Base-by-base conservation (phyloP, 53 echinoderm and acorn worm genomes). In the Pentamera pediparva region DNA sequence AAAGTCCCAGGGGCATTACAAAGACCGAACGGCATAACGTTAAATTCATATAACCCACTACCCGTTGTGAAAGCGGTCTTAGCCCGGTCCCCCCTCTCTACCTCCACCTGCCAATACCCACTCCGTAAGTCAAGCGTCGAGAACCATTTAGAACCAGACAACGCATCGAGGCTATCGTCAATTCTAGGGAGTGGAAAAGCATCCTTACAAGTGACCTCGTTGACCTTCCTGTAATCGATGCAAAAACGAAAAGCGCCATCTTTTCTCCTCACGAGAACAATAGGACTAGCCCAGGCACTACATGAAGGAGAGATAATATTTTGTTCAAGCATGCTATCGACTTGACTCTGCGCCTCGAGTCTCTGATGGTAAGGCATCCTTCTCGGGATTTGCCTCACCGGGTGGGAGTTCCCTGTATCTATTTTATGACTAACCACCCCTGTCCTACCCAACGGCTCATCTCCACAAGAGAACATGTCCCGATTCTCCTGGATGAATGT, bases 1-100 rank as follows among this genome's bases (percentile, higher is more conserved):
- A 83, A 83, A 11, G 76, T 76, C 19, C 49, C 53, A 1, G 76
- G 83, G 11, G 65, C 76, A 56, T 65, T 65, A 31, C 76, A 76
- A 4, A 83, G 25, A 18, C 83, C 83, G 43, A 83, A 83, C 6
- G 83, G 83, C 83, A 83, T 83, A 1, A 83, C 76, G 15, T 45
- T 53, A 52, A 62, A 76, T 35, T 62, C 43, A 31, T 54, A 83
- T 5, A 76, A 20, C 4, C 83, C 76, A 33, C 75, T 36, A 10
- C 55, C 52, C 35, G 19, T 43, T 2, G 59, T 20, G 59, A 81
- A 81, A 3, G 72, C 72, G 3, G 75, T 60, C 37, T 81, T 81
- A 17, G 34, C 54, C 37, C 60, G 37, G 32, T 56, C 74, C 10
- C 26, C 39, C 0, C 12, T 28, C 10, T 62, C 75, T 53, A 82